phyloP scores from a whole-genome alignment of 2,888 invertebrate species.

The Peribatodes rhomboidaria region DNA sequence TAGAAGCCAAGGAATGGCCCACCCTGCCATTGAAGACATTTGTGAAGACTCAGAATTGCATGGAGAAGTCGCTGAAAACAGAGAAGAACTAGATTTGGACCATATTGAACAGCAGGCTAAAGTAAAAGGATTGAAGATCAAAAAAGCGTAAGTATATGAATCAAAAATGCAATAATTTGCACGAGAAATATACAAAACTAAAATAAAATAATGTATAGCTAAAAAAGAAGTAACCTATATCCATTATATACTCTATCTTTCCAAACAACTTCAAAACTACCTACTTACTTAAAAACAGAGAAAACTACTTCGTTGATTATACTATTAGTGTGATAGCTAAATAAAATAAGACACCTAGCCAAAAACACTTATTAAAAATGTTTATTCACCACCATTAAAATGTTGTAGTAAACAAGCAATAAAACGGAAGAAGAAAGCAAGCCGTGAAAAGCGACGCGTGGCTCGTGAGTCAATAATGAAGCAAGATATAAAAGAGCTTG shows the following conservation, averaged over 20 bases:
- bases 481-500: conserved; percentile 70
- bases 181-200: not conserved
- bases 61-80: conserved; percentile 64
- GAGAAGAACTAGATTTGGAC: conserved; percentile 62
- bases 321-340: too few species aligned
- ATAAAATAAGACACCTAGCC: too few species aligned
- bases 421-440: conserved; percentile 68
- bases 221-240: too few species aligned
- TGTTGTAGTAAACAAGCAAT: conserved; percentile 65
- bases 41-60: conserved; percentile 69
- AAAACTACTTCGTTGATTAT: too few species aligned
- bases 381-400: not conserved
- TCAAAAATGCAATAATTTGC: not conserved
- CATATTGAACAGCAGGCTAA: conserved; percentile 40
- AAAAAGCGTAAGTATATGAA: conserved; percentile 71
- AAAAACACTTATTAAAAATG: too few species aligned
- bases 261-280: too few species aligned
- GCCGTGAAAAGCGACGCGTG: conserved; percentile 69
- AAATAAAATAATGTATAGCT: not conserved
- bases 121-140: conserved; percentile 67
- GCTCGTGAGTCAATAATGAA: conserved; percentile 76
- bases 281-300: too few species aligned
- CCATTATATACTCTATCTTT: too few species aligned
- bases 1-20: conserved; percentile 68
- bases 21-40: conserved; percentile 75